Evolutionary conservation across 30 jellyfish, hydroid and myxozoan genomes (phyloP).

Genomic region (Pseudorhiza aurosa): DNA sequence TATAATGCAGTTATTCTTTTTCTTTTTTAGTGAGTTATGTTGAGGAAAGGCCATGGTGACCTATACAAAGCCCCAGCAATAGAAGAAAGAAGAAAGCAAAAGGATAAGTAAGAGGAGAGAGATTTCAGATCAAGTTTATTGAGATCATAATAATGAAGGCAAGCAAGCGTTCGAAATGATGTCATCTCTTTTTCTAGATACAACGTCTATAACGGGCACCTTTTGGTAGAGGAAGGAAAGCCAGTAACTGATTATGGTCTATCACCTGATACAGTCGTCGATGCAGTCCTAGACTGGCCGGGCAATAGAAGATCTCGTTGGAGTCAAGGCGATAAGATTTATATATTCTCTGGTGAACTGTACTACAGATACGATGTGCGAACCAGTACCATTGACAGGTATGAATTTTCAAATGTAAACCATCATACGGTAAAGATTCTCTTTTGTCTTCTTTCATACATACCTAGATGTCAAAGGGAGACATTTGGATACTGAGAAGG

Average conservation of each 20-base stretch:
- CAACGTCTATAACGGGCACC: constrained; percentile 38
- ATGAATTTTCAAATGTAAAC: neutral
- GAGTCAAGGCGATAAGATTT: constrained; percentile 26
- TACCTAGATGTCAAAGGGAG: too few relatives aligned
- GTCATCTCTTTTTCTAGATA: constrained; percentile 53
- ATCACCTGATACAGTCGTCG: constrained; percentile 65
- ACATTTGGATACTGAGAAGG: too few relatives aligned
- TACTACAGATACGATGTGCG: constrained; percentile 76
- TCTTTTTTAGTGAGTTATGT: too few relatives aligned
- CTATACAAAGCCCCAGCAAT: too few relatives aligned
- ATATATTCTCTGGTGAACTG: constrained; percentile 66
- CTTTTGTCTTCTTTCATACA: too few relatives aligned
- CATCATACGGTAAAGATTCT: neutral
- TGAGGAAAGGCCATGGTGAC: too few relatives aligned
- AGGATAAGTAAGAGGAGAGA: too few relatives aligned
- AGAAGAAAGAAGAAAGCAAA: too few relatives aligned
- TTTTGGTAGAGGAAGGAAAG: constrained; percentile 48
- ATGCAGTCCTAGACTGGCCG: constrained; percentile 89
- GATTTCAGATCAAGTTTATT: too few relatives aligned
- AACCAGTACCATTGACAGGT: constrained; percentile 19
- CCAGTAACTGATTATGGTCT: constrained; percentile 74
- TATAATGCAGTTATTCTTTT: too few relatives aligned
- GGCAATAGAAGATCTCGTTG: constrained; percentile 67
- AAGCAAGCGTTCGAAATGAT: too few relatives aligned
- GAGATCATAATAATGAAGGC: too few relatives aligned